These are phyloP conservation scores for Orientallactaga sibirica DNA, from an alignment of 2,797 vertebrate genomes.

Conservation along the genomic window DNA sequence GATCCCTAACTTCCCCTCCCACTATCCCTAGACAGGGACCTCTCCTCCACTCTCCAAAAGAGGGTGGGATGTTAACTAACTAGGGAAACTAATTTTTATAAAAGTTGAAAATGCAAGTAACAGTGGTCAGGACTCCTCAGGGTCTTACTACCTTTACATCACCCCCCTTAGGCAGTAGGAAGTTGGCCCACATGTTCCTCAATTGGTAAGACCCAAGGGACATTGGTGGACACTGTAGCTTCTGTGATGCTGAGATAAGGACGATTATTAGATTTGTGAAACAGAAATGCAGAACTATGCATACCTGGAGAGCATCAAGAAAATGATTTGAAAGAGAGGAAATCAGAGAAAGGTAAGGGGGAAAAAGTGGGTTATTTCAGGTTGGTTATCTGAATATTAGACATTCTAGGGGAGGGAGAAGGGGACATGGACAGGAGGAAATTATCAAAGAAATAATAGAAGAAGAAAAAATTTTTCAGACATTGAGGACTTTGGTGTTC, in stretches of 20 bases:
- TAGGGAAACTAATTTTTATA: background rate
- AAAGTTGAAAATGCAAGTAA: background rate
- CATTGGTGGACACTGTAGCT: background rate
- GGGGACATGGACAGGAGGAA: background rate
- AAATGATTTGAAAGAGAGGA: background rate
- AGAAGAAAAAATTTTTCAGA: constrained; percentile 1
- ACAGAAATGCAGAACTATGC: background rate
- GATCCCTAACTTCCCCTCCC: background rate
- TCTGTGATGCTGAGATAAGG: background rate
- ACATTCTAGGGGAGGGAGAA: background rate
- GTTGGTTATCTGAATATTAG: background rate
- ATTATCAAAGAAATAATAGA: constrained; percentile 31
- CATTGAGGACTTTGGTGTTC: background rate
- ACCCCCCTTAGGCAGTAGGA: background rate
- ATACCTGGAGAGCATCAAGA: background rate
- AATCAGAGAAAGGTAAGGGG: background rate
- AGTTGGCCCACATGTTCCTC: background rate
- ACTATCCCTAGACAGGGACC: background rate
- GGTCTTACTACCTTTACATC: background rate
- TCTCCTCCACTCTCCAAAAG: background rate
- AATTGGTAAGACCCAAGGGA: background rate
- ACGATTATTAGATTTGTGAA: background rate
- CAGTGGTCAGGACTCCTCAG: background rate
- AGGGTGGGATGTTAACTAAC: background rate
- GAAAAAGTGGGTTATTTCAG: background rate